Conservation (phyloP, 1,140 invertebrate genomes). For the Lysiphlebus fabarum region DNA sequence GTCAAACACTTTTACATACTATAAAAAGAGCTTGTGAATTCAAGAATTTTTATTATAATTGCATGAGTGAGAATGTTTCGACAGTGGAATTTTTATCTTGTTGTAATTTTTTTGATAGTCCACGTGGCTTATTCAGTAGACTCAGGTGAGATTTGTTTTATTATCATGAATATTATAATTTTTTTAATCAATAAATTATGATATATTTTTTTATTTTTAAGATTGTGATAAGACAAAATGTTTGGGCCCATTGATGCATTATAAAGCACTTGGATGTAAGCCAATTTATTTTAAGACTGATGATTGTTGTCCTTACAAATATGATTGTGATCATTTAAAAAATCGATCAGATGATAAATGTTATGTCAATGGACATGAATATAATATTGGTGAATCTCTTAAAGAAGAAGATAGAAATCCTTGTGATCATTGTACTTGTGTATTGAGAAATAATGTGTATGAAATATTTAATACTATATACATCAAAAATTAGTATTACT, state of each 20-base stretch:
- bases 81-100: too few relatives aligned
- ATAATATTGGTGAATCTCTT: constrained; percentile 16
- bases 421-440: constrained; percentile 21
- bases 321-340: constrained; percentile 22
- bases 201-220: constrained; percentile 5
- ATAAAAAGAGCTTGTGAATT: too few relatives aligned
- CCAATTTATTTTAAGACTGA: constrained; percentile 18
- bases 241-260: constrained; percentile 20
- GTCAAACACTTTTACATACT: too few relatives aligned
- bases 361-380: constrained; percentile 17
- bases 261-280: constrained; percentile 20
- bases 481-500: too few relatives aligned
- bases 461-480: too few relatives aligned
- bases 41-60: too few relatives aligned
- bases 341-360: constrained; percentile 16
- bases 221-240: constrained; percentile 25
- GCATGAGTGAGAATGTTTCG: too few relatives aligned
- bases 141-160: neutral
- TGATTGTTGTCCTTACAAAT: constrained; percentile 25
- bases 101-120: too few relatives aligned
- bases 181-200: neutral
- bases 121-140: neutral
- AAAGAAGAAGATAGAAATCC: constrained; percentile 18
- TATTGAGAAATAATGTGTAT: neutral
- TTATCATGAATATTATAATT: neutral